These are phyloP conservation scores for Seira musarum DNA, from an alignment of 2,888 invertebrate species.

Conservation along the genomic window DNA sequence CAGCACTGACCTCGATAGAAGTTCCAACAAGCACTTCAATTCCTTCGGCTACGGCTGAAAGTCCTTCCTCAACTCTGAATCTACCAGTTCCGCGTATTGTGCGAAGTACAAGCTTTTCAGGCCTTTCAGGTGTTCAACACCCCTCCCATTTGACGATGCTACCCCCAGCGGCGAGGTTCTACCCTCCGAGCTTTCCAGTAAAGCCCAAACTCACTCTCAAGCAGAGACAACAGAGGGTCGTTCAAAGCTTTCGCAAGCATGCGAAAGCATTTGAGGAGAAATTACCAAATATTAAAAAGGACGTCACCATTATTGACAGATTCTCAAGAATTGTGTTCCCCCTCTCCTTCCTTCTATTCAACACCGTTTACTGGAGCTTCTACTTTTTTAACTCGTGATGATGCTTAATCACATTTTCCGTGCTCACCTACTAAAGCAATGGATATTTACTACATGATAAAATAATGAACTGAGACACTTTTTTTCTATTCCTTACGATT, in stretches of 20 bases:
- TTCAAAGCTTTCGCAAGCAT: constrained; percentile 65
- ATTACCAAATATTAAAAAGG: constrained; percentile 72
- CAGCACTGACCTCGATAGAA: constrained; percentile 56
- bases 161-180: constrained; percentile 50
- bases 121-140: constrained; percentile 63
- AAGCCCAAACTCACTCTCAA: constrained; percentile 67
- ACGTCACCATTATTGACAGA: constrained; percentile 77
- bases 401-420: neutral
- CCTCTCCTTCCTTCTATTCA: constrained; percentile 76
- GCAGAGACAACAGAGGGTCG: constrained; percentile 69
- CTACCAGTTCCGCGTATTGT: constrained; percentile 57
- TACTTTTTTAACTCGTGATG: constrained; percentile 70
- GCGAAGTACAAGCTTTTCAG: constrained; percentile 69
- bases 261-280: constrained; percentile 65
- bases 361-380: constrained; percentile 76
- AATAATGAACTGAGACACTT: neutral
- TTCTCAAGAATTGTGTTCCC: constrained; percentile 76
- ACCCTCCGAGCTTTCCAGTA: constrained; percentile 43
- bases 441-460: too few species aligned
- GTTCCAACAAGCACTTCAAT: constrained; percentile 28
- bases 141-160: constrained; percentile 57
- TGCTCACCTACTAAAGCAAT: too few species aligned
- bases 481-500: too few species aligned
- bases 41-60: neutral
- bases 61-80: constrained; percentile 30